phyloP scores from a whole-genome alignment of 2,113 vertebrate species.

The Piprites chloris region DNA sequence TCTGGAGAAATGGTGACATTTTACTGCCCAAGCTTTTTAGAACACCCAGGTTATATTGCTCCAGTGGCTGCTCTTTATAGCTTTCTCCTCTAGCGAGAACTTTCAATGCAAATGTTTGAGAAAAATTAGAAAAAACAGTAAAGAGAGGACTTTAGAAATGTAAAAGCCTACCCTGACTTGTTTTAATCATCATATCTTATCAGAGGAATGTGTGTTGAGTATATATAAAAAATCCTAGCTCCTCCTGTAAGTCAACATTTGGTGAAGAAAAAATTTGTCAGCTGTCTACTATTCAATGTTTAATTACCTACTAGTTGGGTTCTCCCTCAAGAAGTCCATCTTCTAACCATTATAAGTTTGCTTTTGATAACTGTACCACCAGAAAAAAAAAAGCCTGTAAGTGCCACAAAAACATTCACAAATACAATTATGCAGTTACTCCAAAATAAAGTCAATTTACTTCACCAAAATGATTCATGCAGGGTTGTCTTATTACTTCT shows the following conservation, averaged over 20 bases:
- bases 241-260: neutral
- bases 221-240: neutral
- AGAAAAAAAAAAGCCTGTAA: neutral
- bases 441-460: neutral
- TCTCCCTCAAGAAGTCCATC: neutral
- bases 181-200: neutral
- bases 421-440: neutral
- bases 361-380: neutral
- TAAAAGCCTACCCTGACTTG: neutral
- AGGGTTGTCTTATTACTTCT: neutral
- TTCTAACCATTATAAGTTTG: neutral
- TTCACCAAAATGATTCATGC: neutral
- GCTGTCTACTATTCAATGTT: neutral
- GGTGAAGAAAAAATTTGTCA: neutral
- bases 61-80: neutral
- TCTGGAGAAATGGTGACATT: neutral
- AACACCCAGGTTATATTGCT: neutral
- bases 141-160: neutral
- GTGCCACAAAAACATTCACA: neutral
- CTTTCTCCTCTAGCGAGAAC: neutral
- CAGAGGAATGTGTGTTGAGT: neutral
- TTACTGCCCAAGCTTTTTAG: neutral
- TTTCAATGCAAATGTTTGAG: neutral
- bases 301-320: neutral
- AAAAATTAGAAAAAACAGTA: neutral